Evolutionary conservation across 2,113 vertebrate species (phyloP).

Genomic region (Capra hircus): DNA sequence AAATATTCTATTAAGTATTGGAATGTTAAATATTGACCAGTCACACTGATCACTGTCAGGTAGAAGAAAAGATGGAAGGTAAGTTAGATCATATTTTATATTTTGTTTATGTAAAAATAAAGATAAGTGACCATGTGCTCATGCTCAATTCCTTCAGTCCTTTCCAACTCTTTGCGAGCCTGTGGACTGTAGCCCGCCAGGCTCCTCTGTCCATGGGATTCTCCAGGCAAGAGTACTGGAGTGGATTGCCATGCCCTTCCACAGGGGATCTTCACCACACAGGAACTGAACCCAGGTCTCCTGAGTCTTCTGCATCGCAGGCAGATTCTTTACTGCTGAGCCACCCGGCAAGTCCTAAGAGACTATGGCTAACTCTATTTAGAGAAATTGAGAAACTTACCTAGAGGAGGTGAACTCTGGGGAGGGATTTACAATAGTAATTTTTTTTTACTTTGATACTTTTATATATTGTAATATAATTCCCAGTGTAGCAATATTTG

Average conservation of each 20-base stretch:
- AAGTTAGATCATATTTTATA: neutral
- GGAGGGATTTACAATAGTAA: neutral
- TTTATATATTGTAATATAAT: neutral
- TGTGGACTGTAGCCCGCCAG: neutral
- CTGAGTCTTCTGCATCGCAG: too few relatives aligned
- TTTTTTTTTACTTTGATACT: neutral
- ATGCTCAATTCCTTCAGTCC: neutral
- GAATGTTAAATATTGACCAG: neutral
- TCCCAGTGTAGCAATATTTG: neutral
- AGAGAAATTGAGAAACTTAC: neutral
- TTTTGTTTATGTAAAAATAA: neutral
- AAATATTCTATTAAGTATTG: neutral
- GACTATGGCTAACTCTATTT: neutral
- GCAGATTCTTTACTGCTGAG: too few relatives aligned
- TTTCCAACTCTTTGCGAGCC: accelerated
- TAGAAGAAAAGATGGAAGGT: neutral
- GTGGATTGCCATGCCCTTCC: neutral
- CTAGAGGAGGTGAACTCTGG: neutral
- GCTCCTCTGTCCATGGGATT: neutral
- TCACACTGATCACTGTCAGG: neutral
- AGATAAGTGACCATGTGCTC: neutral
- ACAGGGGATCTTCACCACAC: neutral
- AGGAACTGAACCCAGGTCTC: neutral
- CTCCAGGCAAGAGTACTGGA: neutral
- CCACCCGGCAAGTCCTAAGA: neutral